Conservation (phyloP, 2,797 vertebrate species). For the Chelon labrosus region DNA sequence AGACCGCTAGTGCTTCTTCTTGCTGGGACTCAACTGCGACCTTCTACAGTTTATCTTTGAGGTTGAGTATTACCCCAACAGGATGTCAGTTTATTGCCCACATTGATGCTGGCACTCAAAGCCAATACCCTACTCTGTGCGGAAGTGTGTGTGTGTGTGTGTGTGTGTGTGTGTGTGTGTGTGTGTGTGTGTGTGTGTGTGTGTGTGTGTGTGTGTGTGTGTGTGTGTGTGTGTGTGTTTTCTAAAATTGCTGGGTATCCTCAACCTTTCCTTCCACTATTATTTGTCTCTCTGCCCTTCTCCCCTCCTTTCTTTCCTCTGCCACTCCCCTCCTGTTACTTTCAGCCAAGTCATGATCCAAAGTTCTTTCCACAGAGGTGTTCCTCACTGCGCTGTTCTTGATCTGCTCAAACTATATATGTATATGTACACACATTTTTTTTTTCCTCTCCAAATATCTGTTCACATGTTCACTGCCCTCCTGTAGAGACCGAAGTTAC, state of each 20-base stretch:
- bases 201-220: constrained; percentile 19
- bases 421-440: not conserved
- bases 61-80: constrained; percentile 26
- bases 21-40: constrained; percentile 1
- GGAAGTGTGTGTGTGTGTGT: constrained; percentile 16
- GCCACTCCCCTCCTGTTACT: constrained; percentile 18
- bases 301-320: constrained; percentile 9
- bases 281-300: constrained; percentile 29
- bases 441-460: not conserved
- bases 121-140: not conserved
- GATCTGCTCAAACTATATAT: not conserved
- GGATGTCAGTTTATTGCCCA: not conserved
- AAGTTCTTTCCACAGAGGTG: not conserved
- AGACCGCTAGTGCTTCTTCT: not conserved
- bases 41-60: not conserved
- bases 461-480: not conserved
- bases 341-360: constrained; percentile 6
- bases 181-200: constrained; percentile 20
- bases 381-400: not conserved
- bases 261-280: constrained; percentile 11
- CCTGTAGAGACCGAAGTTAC: not conserved
- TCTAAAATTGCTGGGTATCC: constrained; percentile 41
- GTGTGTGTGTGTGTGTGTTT: constrained; percentile 22
- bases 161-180: constrained; percentile 20
- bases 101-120: constrained; percentile 8